Evolutionary conservation across 2,113 vertebrate species (phyloP).

Genomic region (Trematocara variabile): DNA sequence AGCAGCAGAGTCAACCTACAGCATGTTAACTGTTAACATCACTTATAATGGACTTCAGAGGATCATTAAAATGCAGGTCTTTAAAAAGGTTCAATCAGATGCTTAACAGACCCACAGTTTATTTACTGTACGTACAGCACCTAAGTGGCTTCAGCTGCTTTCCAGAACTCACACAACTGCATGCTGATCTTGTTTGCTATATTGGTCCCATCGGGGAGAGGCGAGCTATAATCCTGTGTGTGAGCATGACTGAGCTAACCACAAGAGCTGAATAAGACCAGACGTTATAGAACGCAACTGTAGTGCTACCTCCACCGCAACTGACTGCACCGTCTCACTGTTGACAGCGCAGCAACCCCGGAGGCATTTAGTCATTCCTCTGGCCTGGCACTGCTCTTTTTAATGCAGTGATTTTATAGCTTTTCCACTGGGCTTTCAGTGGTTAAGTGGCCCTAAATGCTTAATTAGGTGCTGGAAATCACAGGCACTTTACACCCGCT

Average conservation of each 20-base stretch:
- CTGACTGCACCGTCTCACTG: not conserved
- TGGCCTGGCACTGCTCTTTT: constrained; percentile 28
- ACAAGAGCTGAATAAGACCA: constrained; percentile 41
- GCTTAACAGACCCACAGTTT: not conserved
- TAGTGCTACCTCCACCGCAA: not conserved
- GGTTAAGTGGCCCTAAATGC: constrained; percentile 67
- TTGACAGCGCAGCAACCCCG: not conserved
- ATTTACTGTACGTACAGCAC: not conserved
- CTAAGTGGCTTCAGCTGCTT: constrained; percentile 21
- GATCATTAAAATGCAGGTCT: not conserved
- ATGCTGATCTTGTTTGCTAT: constrained; percentile 47
- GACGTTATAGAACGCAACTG: not conserved
- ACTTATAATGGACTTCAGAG: not conserved
- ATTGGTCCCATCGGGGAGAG: constrained; percentile 39
- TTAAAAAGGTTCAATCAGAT: not conserved
- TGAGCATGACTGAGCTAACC: constrained; percentile 48
- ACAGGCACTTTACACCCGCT: constrained; percentile 70
- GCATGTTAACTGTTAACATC: not conserved
- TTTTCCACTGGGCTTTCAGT: constrained; percentile 63
- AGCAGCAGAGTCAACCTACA: not conserved
- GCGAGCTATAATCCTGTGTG: constrained; percentile 40
- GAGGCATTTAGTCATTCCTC: constrained; percentile 37
- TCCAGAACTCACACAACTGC: constrained; percentile 9
- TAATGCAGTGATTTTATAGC: constrained; percentile 45
- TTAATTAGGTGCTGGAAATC: constrained; percentile 76